phyloP scores from a whole-genome alignment of 2,113 vertebrate genomes.

The Chionomys nivalis region DNA sequence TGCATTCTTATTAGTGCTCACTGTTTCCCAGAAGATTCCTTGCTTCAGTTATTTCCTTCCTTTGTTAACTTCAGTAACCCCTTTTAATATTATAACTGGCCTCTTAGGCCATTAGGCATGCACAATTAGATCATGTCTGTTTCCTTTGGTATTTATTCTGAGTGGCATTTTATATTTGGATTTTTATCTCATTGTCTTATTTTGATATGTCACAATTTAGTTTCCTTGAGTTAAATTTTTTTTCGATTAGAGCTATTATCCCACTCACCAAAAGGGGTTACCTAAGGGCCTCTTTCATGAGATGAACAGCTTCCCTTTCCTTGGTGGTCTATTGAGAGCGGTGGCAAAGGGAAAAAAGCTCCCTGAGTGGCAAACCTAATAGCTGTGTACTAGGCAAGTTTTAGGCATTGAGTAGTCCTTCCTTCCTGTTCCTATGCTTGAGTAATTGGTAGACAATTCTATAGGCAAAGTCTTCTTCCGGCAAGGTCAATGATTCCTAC shows the following conservation, averaged over 20 bases:
- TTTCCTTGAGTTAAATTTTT: conserved; percentile 24
- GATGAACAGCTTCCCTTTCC: background rate
- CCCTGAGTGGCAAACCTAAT: conserved; percentile 28
- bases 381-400: background rate
- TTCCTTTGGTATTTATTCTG: conserved; percentile 30
- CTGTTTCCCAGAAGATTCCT: conserved; percentile 5
- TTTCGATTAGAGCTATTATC: conserved; percentile 62
- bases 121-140: conserved; percentile 8
- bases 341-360: background rate
- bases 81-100: conserved; percentile 22
- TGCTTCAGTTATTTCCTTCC: conserved; percentile 7
- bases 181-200: conserved; percentile 40
- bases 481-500: conserved; percentile 33
- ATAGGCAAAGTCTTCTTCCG: conserved; percentile 48
- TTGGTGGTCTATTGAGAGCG: background rate
- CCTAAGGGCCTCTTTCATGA: conserved; percentile 8
- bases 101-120: background rate
- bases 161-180: conserved; percentile 53
- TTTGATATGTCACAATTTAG: background rate
- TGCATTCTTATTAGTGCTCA: conserved; percentile 29
- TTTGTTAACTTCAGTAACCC: conserved; percentile 26
- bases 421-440: conserved; percentile 16
- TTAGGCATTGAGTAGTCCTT: background rate
- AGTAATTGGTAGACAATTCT: conserved; percentile 35
- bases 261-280: conserved; percentile 50